Evolutionary conservation across 2,113 vertebrate genomes (phyloP).

Genomic region (Ceratotherium simum): DNA sequence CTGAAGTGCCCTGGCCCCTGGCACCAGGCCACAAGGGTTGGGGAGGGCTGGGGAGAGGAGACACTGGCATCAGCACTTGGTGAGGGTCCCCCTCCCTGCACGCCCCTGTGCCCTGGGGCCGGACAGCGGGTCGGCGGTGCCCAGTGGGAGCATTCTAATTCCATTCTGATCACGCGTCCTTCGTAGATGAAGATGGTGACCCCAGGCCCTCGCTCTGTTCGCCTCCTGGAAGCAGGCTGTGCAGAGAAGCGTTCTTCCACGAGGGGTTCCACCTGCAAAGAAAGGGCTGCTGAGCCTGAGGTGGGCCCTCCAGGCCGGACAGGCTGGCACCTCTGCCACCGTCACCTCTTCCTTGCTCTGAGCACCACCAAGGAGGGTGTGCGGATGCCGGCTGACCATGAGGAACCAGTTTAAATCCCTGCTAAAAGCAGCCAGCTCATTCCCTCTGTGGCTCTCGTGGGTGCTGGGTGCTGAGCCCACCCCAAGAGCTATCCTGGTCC

Average conservation of each 20-base stretch:
- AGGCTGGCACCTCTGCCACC: rapidly evolving
- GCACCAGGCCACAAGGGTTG: neutral
- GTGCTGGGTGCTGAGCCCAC: rapidly evolving
- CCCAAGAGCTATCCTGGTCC: neutral
- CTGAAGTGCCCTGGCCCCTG: neutral
- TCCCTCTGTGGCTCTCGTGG: neutral
- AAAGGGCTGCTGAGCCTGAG: neutral
- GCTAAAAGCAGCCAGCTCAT: rapidly evolving
- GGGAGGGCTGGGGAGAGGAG: neutral
- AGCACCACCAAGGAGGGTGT: neutral
- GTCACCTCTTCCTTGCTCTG: neutral
- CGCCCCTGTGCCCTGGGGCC: neutral
- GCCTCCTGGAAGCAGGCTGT: neutral
- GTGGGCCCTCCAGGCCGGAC: neutral
- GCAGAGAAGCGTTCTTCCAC: rapidly evolving
- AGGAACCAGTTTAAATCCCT: neutral
- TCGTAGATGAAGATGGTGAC: neutral
- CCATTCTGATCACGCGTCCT: neutral
- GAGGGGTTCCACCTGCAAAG: neutral
- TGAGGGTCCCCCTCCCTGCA: neutral
- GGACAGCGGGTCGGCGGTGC: neutral
- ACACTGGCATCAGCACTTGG: constrained; percentile 68
- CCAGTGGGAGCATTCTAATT: neutral
- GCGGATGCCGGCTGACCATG: neutral
- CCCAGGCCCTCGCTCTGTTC: neutral